Evolutionary conservation across 2,888 invertebrate species (phyloP).

Genomic region (Pegoplata infirma): DNA sequence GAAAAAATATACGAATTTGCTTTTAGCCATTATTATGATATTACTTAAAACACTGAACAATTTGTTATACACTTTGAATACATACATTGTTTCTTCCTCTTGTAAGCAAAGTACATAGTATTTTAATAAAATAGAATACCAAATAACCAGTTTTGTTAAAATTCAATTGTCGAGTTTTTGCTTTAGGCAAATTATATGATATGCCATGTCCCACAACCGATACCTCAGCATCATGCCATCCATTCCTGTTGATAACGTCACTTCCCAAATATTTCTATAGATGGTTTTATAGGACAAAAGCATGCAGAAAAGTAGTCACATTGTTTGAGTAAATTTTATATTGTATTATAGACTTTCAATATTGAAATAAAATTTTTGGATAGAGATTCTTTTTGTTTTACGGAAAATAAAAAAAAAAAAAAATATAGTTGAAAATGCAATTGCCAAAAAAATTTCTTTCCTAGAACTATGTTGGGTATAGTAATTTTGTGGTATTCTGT

Average conservation of each 20-base stretch:
- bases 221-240: background rate
- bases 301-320: conserved; percentile 16
- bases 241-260: background rate
- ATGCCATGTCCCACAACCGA: background rate
- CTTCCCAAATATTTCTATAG: background rate
- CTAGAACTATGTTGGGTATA: conserved; percentile 22
- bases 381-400: conserved; percentile 4
- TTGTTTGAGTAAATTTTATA: conserved; percentile 40
- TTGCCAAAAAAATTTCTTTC: conserved; percentile 20
- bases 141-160: conserved; percentile 38
- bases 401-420: no score
- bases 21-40: background rate
- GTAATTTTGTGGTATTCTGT: background rate
- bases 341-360: conserved; percentile 37
- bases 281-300: conserved; percentile 1
- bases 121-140: conserved; percentile 23
- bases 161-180: conserved; percentile 51
- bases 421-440: no score
- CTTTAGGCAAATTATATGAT: conserved; percentile 42
- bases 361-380: conserved; percentile 33
- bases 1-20: background rate
- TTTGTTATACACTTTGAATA: background rate
- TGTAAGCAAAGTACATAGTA: background rate
- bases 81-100: background rate
- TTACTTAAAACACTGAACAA: background rate